These are phyloP conservation scores for Tiphia femorata DNA, from an alignment of 2,888 invertebrate species.

Conservation along the genomic window DNA sequence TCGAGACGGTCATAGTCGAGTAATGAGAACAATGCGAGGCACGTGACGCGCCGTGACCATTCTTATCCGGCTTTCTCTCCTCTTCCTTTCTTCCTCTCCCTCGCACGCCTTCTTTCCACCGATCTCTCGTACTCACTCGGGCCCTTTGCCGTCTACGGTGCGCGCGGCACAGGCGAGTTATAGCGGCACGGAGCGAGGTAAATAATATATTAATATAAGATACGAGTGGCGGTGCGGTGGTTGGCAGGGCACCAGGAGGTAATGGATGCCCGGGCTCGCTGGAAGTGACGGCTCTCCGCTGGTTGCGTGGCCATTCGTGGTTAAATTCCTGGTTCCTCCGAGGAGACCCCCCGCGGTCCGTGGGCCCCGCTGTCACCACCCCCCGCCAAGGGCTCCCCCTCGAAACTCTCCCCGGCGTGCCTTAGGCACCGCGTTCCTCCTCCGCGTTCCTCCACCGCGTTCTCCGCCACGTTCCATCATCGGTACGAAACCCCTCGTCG, in stretches of 20 bases:
- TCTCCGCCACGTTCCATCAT: conserved; percentile 44
- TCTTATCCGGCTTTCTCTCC: conserved; percentile 50
- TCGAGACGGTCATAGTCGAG: conserved; percentile 36
- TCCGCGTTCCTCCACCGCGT: conserved; percentile 10
- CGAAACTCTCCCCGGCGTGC: conserved; percentile 37
- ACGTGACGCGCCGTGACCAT: conserved; percentile 62
- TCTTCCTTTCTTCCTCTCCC: conserved; percentile 4
- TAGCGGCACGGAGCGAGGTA: conserved; percentile 55
- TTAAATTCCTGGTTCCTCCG: conserved; percentile 72
- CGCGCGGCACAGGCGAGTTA: conserved; percentile 43
- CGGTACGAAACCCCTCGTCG: conserved; percentile 7
- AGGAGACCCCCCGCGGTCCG: conserved; percentile 72
- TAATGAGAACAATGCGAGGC: conserved; percentile 67
- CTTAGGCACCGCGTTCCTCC: conserved; percentile 16
- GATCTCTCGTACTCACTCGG: conserved; percentile 4
- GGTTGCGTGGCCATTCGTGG: conserved; percentile 67
- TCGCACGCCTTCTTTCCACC: not conserved
- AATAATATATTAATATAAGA: conserved; percentile 69
- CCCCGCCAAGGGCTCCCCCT: conserved; percentile 68
- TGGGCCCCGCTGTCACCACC: conserved; percentile 65
- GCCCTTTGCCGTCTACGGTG: conserved; percentile 12
- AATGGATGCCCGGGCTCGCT: conserved; percentile 66
- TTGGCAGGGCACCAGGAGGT: conserved; percentile 69
- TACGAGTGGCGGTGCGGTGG: conserved; percentile 63
- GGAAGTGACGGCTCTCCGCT: conserved; percentile 68